phyloP scores from a whole-genome alignment of 2,113 vertebrate genomes.

The Eidolon helvum region DNA sequence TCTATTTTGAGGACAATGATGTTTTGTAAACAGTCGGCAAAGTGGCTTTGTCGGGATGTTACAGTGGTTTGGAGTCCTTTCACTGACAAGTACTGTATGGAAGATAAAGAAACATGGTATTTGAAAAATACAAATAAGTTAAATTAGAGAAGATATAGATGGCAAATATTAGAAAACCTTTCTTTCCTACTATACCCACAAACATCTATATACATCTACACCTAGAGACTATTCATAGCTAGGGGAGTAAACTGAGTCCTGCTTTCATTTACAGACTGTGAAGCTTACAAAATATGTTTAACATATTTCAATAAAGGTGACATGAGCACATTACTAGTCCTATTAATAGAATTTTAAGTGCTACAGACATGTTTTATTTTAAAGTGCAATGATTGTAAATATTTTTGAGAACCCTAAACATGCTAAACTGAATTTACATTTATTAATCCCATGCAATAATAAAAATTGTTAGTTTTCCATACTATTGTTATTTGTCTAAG shows the following conservation, averaged over 20 bases:
- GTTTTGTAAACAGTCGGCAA: constrained; percentile 62
- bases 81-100: background rate
- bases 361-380: background rate
- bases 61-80: background rate
- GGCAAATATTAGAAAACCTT: background rate
- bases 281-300: background rate
- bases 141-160: background rate
- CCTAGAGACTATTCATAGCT: background rate
- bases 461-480: background rate
- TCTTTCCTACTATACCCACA: background rate
- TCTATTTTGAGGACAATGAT: constrained; percentile 64
- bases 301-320: background rate
- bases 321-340: background rate
- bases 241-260: background rate
- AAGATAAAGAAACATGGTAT: background rate
- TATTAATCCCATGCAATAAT: background rate
- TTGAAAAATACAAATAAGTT: background rate
- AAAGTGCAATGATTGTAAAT: background rate
- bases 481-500: background rate
- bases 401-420: background rate
- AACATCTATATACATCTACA: background rate
- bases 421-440: background rate
- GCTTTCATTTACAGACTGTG: background rate
- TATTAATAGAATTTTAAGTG: background rate
- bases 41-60: constrained; percentile 46